Conservation (phyloP, 37 sponge, comb jelly and placozoan genomes). For the Amphimedon queenslandica region DNA sequence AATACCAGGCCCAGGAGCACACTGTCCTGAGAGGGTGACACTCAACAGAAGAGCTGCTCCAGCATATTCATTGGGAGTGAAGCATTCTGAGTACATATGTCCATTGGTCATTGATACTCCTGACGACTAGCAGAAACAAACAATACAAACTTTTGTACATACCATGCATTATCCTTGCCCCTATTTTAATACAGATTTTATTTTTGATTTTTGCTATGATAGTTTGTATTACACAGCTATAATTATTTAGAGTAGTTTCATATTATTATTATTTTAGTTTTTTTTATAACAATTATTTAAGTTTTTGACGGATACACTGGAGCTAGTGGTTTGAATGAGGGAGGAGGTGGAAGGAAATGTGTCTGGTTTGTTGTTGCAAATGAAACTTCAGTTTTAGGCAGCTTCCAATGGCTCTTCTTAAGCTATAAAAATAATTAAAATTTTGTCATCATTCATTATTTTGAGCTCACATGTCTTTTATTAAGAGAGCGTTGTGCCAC, state of each 20-base stretch:
- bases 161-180: not conserved
- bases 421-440: constrained; percentile 1
- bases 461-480: too few species aligned
- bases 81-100: constrained; percentile 92
- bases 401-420: constrained; percentile 33
- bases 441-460: too few species aligned
- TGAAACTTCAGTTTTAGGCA: constrained; percentile 5
- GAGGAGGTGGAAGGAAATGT: too few species aligned
- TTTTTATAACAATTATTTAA: not conserved
- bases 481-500: too few species aligned
- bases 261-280: not conserved
- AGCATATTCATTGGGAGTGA: constrained; percentile 72
- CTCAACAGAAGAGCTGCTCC: constrained; percentile 54
- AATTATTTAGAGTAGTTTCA: too few species aligned
- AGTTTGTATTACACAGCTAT: too few species aligned
- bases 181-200: too few species aligned
- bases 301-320: not conserved
- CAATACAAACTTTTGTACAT: not conserved
- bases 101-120: constrained; percentile 92
- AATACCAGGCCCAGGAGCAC: constrained; percentile 96
- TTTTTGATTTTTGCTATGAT: too few species aligned
- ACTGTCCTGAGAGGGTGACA: constrained; percentile 81
- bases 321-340: not conserved
- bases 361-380: constrained; percentile 32
- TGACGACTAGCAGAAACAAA: constrained; percentile 11